phyloP scores from a whole-genome alignment of 1,140 invertebrate genomes.

The Magallana angulata region DNA sequence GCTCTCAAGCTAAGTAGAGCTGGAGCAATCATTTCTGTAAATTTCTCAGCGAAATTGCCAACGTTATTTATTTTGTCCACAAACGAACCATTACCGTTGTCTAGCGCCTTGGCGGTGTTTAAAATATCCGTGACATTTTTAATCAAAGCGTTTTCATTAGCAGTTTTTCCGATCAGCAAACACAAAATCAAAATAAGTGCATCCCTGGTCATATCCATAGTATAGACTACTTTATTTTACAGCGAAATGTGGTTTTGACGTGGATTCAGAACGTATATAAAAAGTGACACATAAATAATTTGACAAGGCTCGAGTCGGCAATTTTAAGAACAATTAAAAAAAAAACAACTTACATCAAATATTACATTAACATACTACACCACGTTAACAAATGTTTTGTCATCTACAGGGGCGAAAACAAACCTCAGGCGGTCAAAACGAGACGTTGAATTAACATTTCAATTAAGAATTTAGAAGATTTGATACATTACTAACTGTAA shows the following conservation, averaged over 20 bases:
- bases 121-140: not conserved
- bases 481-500: too few species aligned
- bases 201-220: not conserved
- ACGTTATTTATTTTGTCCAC: conserved; percentile 20
- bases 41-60: not conserved
- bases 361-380: conserved; percentile 1
- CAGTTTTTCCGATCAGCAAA: not conserved
- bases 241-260: not conserved
- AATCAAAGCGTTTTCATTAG: not conserved
- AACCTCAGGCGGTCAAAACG: too few species aligned
- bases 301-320: not conserved
- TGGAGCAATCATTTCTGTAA: conserved; percentile 30
- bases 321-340: not conserved
- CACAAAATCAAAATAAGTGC: not conserved
- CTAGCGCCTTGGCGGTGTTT: not conserved
- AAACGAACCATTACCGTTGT: not conserved
- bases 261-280: not conserved
- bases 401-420: not conserved
- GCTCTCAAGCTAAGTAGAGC: not conserved
- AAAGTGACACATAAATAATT: not conserved
- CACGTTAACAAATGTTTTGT: not conserved
- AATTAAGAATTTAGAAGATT: too few species aligned
- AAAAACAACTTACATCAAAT: conserved; percentile 2
- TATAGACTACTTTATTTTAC: not conserved
- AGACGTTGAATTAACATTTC: too few species aligned